Evolutionary conservation across 2,888 invertebrate species (phyloP).

Genomic region (Napeogenes inachia): DNA sequence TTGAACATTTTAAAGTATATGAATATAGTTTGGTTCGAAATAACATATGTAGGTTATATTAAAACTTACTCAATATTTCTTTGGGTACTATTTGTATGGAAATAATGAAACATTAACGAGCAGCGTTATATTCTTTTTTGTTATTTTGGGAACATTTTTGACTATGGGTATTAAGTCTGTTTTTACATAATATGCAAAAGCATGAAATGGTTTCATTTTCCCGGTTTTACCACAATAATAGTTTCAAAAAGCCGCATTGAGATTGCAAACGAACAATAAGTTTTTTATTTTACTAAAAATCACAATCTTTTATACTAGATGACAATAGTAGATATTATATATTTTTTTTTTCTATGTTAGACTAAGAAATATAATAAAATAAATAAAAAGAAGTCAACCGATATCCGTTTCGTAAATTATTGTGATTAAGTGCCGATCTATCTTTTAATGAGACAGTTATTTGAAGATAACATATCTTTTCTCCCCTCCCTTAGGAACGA

Average conservation of each 20-base stretch:
- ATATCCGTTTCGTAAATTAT: conserved; percentile 8
- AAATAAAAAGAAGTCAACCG: background rate
- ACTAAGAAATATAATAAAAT: too few species aligned
- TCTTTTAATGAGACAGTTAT: conserved; percentile 15
- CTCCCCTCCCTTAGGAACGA: background rate
- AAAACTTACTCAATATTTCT: too few species aligned
- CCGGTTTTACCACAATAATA: conserved; percentile 18
- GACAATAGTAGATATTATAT: too few species aligned
- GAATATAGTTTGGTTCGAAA: too few species aligned
- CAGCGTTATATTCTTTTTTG: background rate
- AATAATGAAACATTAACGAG: background rate
- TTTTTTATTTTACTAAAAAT: conserved; percentile 9
- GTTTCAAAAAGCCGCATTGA: conserved; percentile 18
- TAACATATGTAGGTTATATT: too few species aligned
- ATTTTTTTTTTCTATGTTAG: too few species aligned
- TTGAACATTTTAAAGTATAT: too few species aligned
- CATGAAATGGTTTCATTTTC: conserved; percentile 19
- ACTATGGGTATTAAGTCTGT: background rate
- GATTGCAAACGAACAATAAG: conserved; percentile 19
- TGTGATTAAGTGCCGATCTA: conserved; percentile 11
- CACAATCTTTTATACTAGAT: too few species aligned
- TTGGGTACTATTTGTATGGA: background rate
- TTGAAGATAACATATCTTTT: conserved; percentile 9
- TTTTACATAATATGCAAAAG: conserved; percentile 14
- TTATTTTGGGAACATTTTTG: background rate